Evolutionary conservation across 2,113 vertebrate species (phyloP), one percentile per base, ranked within the genome.

Genomic region (Cygnus buccinator): DNA sequence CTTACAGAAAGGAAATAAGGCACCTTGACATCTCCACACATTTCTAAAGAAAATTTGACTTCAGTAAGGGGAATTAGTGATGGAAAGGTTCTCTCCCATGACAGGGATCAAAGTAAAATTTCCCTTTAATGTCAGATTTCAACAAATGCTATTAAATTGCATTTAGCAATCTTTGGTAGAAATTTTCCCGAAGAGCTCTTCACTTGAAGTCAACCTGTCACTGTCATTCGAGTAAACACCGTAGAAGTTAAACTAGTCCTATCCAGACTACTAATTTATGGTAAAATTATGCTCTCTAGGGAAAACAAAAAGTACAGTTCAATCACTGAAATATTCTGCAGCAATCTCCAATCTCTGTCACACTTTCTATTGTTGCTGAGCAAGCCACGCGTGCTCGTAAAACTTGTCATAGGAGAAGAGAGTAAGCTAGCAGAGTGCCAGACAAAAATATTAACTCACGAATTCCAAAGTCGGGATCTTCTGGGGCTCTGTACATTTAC

Each of bases 41-140:
- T 91, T 92, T 95, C 95, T 78, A 81, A 96, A 94, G 93, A 90
- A 94, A 97, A 96, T 86, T 94, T 96, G 41, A 95, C 92, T 96
- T 95, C 20, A 78, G 92, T 84, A 94, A 85, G 46, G 84, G 91
- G 95, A 95, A 97, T 97, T 94, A 96, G 78, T 85, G 2, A 94
- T 94, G 91, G 96, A 96, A 97, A 96, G 95, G 96, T 96, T 95
- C 91, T 95, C 89, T 96, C 95, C 92, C 94, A 92, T 95, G 96
- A 97, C 96, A 97, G 92, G 95, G 94, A 97, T 97, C 96, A 97
- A 95, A 94, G 81, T 91, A 93, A 52, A 97, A 95, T 89, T 94
- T 97, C 87, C 71, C 96, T 97, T 97, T 97, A 96, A 96, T 95
- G 96, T 97, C 95, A 96, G 94, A 94, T 94, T 96, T 94, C 95